A percentile compares a stretch with the other conserved stretches of the same genome.
These are phyloP conservation scores for Dipodomys stephensi DNA, from an alignment of 2,113 vertebrate genomes.

Conservation along the genomic window DNA sequence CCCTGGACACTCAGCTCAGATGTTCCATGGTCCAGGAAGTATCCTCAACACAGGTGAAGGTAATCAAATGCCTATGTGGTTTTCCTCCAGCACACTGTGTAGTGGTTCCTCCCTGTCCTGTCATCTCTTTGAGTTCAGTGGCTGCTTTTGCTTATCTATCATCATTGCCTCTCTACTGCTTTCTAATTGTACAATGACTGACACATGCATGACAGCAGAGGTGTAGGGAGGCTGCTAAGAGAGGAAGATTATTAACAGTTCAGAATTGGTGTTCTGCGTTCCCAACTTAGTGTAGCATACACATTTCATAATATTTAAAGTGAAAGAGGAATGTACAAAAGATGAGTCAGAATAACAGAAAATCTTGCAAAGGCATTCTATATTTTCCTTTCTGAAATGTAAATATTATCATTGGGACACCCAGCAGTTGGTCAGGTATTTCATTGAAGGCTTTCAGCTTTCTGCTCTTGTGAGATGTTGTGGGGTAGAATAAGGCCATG, in stretches of 20 bases:
- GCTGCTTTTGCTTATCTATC: neutral
- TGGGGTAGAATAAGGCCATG: neutral
- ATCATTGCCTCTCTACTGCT: too few species aligned
- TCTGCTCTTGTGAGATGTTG: neutral
- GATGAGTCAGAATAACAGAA: neutral
- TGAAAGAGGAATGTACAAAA: neutral
- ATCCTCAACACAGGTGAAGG: neutral
- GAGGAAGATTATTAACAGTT: neutral
- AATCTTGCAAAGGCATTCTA: neutral
- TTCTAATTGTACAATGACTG: rapidly evolving
- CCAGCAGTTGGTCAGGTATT: neutral
- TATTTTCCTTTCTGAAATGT: neutral
- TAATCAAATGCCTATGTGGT: too few species aligned
- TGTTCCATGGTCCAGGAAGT: neutral
- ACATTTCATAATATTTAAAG: constrained; percentile 9
- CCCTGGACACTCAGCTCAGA: neutral
- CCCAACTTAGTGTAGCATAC: neutral
- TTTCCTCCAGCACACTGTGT: neutral
- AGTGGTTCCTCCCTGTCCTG: too few species aligned
- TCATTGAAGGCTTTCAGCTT: neutral
- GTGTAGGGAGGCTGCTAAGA: too few species aligned
- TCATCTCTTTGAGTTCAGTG: neutral
- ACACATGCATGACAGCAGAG: neutral
- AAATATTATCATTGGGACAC: neutral
- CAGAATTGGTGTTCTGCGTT: neutral